These are phyloP conservation scores for Chloromyia formosa DNA, from an alignment of 2,888 invertebrate genomes.

Conservation along the genomic window DNA sequence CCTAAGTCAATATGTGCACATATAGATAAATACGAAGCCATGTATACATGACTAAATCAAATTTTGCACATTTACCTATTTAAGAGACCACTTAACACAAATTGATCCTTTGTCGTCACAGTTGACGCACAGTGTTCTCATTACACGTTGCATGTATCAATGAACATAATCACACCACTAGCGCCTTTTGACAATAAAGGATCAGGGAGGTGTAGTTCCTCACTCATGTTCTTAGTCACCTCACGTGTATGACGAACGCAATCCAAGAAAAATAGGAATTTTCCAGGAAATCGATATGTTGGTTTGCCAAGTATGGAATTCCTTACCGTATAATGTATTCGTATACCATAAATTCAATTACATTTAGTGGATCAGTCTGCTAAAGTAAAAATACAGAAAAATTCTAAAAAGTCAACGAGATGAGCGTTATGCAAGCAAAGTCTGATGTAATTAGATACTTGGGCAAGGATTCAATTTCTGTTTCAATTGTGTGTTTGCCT, in stretches of 20 bases:
- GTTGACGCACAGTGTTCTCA: background rate
- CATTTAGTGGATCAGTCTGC: background rate
- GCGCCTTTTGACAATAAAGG: background rate
- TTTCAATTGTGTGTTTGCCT: slow-evolving; percentile 19
- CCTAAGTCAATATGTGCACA: background rate
- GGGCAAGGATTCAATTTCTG: slow-evolving; percentile 38
- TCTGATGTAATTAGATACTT: slow-evolving; percentile 35
- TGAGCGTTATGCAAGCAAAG: slow-evolving; percentile 35
- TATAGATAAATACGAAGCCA: background rate
- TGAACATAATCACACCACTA: background rate
- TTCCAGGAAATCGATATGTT: slow-evolving; percentile 21
- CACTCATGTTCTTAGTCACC: background rate
- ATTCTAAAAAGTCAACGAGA: background rate
- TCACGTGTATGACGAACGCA: slow-evolving; percentile 9
- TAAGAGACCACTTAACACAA: background rate
- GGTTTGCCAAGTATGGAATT: background rate
- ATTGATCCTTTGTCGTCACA: background rate
- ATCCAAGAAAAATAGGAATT: background rate
- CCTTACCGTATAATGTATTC: too few relatives aligned
- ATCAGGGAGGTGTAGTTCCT: background rate
- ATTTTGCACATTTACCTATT: background rate
- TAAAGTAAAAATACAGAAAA: background rate
- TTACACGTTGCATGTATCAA: background rate
- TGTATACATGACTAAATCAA: background rate
- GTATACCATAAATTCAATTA: slow-evolving; percentile 24